A percentile compares a stretch with the other conserved stretches of the same genome.
These are phyloP conservation scores for Danio aesculapii DNA, from an alignment of 2,797 vertebrate genomes.

Conservation along the genomic window DNA sequence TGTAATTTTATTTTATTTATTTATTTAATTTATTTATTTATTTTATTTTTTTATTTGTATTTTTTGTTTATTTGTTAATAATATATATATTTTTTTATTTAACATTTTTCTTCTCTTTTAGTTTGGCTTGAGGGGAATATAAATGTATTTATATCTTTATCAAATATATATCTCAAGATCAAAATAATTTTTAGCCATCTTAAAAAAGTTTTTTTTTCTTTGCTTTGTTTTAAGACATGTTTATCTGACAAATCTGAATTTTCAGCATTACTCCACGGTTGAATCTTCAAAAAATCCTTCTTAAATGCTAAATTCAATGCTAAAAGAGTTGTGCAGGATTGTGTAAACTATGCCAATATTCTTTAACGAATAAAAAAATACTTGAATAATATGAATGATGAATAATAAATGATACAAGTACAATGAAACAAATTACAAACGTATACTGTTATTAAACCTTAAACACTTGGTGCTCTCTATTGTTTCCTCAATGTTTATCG, in stretches of 20 bases:
- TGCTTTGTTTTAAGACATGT: not conserved
- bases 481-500: slow-evolving; percentile 50
- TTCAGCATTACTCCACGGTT: not conserved
- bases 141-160: too few relatives aligned
- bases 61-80: too few relatives aligned
- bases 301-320: not conserved
- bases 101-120: too few relatives aligned
- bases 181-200: not conserved
- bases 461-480: slow-evolving; percentile 68
- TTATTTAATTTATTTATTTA: too few relatives aligned
- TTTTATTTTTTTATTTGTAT: too few relatives aligned
- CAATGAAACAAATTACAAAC: not conserved
- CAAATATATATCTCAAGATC: too few relatives aligned
- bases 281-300: not conserved
- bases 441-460: slow-evolving; percentile 51
- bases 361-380: not conserved
- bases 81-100: too few relatives aligned
- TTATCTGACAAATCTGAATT: not conserved
- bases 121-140: too few relatives aligned
- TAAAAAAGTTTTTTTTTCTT: not conserved
- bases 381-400: too few relatives aligned
- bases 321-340: not conserved
- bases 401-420: not conserved
- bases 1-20: too few relatives aligned
- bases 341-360: not conserved